A percentile compares a stretch with the other conserved stretches of the same genome.
phyloP scores from a whole-genome alignment of 2,113 vertebrate genomes.

The Calidris pygmaea region DNA sequence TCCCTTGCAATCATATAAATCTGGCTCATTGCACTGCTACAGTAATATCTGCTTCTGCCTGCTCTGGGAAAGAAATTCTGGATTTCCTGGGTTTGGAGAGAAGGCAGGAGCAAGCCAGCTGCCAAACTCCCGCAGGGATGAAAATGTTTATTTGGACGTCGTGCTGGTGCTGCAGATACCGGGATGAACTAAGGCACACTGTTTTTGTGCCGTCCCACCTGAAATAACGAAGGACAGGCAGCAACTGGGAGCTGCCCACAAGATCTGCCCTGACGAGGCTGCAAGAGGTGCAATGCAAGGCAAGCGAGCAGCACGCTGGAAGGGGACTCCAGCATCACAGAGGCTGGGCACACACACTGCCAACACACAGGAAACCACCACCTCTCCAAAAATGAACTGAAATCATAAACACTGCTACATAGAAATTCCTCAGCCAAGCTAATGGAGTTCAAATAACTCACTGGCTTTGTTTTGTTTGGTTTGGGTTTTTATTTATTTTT shows the following conservation, averaged over 20 bases:
- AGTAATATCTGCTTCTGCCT: not conserved
- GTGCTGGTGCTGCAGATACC: not conserved
- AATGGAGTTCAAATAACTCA: not conserved
- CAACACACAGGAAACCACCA: not conserved
- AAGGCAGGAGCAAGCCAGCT: not conserved
- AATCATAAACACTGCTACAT: not conserved
- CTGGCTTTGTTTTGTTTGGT: not conserved
- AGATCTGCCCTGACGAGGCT: not conserved
- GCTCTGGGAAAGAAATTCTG: not conserved
- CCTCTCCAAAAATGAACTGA: not conserved
- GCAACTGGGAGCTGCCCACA: not conserved
- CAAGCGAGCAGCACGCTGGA: not conserved
- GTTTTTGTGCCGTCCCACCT: not conserved
- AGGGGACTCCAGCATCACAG: accelerated
- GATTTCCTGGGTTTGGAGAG: not conserved
- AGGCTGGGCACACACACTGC: not conserved
- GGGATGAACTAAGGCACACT: not conserved
- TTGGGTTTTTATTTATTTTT: not conserved
- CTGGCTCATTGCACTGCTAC: not conserved
- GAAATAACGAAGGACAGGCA: not conserved
- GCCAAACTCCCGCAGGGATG: not conserved
- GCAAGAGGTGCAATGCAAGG: not conserved
- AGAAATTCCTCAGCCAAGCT: not conserved
- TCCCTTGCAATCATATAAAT: not conserved
- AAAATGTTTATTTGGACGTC: not conserved